Conservation (phyloP, 1,140 invertebrate genomes). For the Lordiphosa clarofinis region DNA sequence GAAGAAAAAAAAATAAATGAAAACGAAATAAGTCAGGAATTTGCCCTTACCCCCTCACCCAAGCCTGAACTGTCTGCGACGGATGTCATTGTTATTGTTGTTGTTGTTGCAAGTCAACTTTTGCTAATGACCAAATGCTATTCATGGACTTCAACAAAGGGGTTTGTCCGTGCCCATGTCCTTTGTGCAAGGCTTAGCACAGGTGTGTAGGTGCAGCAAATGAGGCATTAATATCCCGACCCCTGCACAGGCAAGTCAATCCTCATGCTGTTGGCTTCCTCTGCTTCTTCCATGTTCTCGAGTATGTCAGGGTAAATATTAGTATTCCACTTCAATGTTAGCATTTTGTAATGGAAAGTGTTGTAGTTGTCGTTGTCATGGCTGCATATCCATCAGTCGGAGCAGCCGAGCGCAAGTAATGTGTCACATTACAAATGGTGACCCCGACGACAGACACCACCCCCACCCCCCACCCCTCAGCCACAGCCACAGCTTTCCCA, state of each 20-base stretch:
- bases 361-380: constrained; percentile 26
- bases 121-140: constrained; percentile 64
- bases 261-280: constrained; percentile 38
- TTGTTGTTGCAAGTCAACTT: constrained; percentile 54
- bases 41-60: constrained; percentile 8
- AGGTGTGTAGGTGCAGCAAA: constrained; percentile 61
- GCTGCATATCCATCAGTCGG: constrained; percentile 56
- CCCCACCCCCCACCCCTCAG: background rate
- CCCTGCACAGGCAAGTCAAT: constrained; percentile 12
- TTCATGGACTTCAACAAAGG: constrained; percentile 54
- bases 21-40: constrained; percentile 10
- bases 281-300: constrained; percentile 46
- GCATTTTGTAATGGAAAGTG: constrained; percentile 76
- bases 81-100: constrained; percentile 12
- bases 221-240: constrained; percentile 75
- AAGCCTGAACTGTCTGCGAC: constrained; percentile 30
- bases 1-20: constrained; percentile 4
- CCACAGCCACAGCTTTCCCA: background rate
- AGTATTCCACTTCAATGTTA: constrained; percentile 74
- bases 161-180: constrained; percentile 26
- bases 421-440: constrained; percentile 72
- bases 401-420: constrained; percentile 65
- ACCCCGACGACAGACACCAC: constrained; percentile 10
- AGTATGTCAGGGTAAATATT: constrained; percentile 71
- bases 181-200: constrained; percentile 57